A percentile compares a stretch with the other conserved stretches of the same genome.
phyloP scores from a whole-genome alignment of 2,113 vertebrate species.

The Scartelaos histophorus region DNA sequence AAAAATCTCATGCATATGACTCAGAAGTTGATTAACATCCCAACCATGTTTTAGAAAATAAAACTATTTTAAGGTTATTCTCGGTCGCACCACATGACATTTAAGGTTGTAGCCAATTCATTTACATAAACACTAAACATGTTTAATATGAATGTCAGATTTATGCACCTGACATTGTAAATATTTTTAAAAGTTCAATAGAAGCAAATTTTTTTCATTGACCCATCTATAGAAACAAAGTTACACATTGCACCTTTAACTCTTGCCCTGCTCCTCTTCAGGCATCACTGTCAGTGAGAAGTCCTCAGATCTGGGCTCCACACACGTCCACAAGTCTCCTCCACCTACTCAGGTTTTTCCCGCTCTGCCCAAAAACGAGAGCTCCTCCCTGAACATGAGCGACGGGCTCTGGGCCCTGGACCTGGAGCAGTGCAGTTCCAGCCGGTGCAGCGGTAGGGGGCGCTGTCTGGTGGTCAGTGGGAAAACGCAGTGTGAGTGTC shows the following conservation, averaged over 20 bases:
- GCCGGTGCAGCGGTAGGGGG: conserved; percentile 77
- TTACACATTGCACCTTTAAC: neutral
- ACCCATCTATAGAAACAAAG: too few species aligned
- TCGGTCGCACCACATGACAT: too few species aligned
- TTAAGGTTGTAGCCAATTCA: too few species aligned
- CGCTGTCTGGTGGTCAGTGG: conserved; percentile 65
- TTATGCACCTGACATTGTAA: too few species aligned
- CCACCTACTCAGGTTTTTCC: neutral
- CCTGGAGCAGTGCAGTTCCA: conserved; percentile 64
- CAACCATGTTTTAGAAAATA: too few species aligned
- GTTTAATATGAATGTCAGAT: too few species aligned
- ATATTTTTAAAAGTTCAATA: too few species aligned
- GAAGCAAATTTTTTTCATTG: too few species aligned
- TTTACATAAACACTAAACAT: too few species aligned
- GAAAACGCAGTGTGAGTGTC: conserved; percentile 72
- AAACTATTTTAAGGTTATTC: too few species aligned
- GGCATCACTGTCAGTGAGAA: conserved; percentile 37
- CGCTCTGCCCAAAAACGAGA: neutral
- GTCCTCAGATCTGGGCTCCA: conserved; percentile 3
- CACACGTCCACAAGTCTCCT: neutral
- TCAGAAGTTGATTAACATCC: too few species aligned
- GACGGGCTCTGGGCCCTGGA: conserved; percentile 57
- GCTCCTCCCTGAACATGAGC: conserved; percentile 22
- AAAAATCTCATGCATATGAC: too few species aligned
- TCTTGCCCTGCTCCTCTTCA: conserved; percentile 11